Evolutionary conservation across 2,113 vertebrate genomes (phyloP), one percentile per base, ranked within the genome.

Genomic region (Lampris incognitus): DNA sequence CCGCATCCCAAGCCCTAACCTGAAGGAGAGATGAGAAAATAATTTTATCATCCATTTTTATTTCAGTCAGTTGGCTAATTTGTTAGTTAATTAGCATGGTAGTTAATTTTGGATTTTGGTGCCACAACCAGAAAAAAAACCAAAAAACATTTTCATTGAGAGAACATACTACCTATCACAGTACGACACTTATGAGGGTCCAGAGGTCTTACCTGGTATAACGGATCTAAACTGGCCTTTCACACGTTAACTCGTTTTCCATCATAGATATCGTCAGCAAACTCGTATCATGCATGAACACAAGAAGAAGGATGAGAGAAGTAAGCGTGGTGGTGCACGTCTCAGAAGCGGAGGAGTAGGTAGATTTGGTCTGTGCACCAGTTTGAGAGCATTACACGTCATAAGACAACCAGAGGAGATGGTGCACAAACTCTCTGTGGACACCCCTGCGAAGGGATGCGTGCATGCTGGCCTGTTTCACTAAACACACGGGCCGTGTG

Each of bases 151-250:
- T 24, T 24, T 24, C 24, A 24, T 24, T 24, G 24, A 24, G 24
- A 24, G 24, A 24, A 24, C 24, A 24, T 0, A 24, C 24, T 24
- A 24, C 24, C 24, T 24, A 24, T 24, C 24, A 24, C 24, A 24
- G 24, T 24, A 24, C 24, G 24, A 24, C 24, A 24, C 24, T 24
- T 24, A 71, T 67, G 74, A 55, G 83, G 75, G 87, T 85, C 71
- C 48, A 63, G 66, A 57, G 54, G 57, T 61, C 82, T 69, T 83
- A 85, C 78, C 78, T 66, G 86, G 85, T 57, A 83, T 87, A 67
- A 90, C 87, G 61, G 79, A 68, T 65, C 62, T 84, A 85, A 84
- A 85, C 72, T 69, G 84, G 84, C 87, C 84, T 75, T 85, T 24
- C 24, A 24, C 24, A 24, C 24, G 72, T 82, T 86, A 37, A 73